Percentiles rank a stretch among this genome's conserved stretches.
These are phyloP conservation scores for Rhinogobius similis DNA, from an alignment of 2,113 vertebrate genomes.

Conservation along the genomic window DNA sequence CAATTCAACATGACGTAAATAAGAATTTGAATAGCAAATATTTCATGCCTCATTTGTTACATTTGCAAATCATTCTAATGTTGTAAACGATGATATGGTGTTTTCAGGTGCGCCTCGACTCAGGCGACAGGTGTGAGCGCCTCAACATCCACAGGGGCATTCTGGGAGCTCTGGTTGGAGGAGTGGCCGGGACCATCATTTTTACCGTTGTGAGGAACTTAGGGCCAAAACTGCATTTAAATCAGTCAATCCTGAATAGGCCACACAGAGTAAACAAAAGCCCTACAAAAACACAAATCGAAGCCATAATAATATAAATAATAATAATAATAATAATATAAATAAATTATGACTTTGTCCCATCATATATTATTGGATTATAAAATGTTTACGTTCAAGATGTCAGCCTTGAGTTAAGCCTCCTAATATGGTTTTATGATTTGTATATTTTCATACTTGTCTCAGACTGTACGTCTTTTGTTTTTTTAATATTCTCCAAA, in stretches of 20 bases:
- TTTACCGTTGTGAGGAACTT: slow-evolving; percentile 52
- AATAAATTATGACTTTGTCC: background rate
- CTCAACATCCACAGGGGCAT: slow-evolving; percentile 43
- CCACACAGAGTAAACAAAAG: background rate
- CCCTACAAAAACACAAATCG: background rate
- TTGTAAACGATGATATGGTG: background rate
- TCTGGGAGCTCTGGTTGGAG: slow-evolving; percentile 64
- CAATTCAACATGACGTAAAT: background rate
- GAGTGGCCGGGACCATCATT: slow-evolving; percentile 47
- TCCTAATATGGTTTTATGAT: too few species aligned
- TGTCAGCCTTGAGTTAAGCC: too few species aligned
- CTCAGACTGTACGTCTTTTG: too few species aligned
- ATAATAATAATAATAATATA: too few species aligned
- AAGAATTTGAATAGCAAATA: background rate
- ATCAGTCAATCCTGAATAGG: background rate
- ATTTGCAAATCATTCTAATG: background rate
- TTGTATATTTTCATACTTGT: too few species aligned
- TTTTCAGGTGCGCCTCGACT: slow-evolving; percentile 58
- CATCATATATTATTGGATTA: background rate
- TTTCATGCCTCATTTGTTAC: background rate
- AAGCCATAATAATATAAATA: too few species aligned
- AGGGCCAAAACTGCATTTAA: slow-evolving; percentile 15
- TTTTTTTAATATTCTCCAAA: too few species aligned
- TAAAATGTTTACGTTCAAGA: background rate
- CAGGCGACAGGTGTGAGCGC: slow-evolving; percentile 63